Evolutionary conservation across 2,113 vertebrate genomes (phyloP).

Genomic region (Sander vitreus): DNA sequence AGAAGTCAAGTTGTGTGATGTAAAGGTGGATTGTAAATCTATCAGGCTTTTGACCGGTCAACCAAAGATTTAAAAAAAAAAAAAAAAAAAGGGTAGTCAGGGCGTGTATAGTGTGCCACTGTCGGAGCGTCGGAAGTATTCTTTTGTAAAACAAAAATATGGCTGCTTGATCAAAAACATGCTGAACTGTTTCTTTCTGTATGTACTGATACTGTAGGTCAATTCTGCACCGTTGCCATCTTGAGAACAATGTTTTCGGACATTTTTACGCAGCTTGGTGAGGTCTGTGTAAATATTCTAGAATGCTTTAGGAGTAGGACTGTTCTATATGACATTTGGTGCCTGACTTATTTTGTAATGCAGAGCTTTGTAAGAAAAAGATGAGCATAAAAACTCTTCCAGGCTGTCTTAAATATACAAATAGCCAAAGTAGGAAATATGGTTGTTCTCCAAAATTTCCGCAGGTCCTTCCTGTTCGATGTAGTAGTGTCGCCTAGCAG

Average conservation of each 20-base stretch:
- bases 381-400: conserved; percentile 31
- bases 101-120: conserved; percentile 65
- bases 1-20: conserved; percentile 77
- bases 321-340: conserved; percentile 64
- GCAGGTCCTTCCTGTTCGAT: conserved; percentile 18
- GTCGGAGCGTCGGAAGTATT: conserved; percentile 65
- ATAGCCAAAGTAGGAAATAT: conserved; percentile 43
- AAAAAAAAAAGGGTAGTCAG: conserved; percentile 48
- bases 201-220: conserved; percentile 81
- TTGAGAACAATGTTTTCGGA: conserved; percentile 37
- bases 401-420: conserved; percentile 68
- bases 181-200: conserved; percentile 70
- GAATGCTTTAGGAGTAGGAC: conserved; percentile 70
- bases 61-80: conserved; percentile 81
- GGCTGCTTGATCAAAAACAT: conserved; percentile 79
- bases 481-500: conserved; percentile 1
- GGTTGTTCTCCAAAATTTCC: conserved; percentile 27
- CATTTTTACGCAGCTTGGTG: conserved; percentile 39
- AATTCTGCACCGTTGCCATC: conserved; percentile 60
- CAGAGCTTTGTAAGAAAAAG: conserved; percentile 62
- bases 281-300: conserved; percentile 75
- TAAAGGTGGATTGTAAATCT: conserved; percentile 74
- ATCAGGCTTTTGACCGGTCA: conserved; percentile 80
- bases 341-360: conserved; percentile 71
- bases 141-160: conserved; percentile 80